phyloP scores from a whole-genome alignment of 2,113 vertebrate species.

The Empidonax alnorum region DNA sequence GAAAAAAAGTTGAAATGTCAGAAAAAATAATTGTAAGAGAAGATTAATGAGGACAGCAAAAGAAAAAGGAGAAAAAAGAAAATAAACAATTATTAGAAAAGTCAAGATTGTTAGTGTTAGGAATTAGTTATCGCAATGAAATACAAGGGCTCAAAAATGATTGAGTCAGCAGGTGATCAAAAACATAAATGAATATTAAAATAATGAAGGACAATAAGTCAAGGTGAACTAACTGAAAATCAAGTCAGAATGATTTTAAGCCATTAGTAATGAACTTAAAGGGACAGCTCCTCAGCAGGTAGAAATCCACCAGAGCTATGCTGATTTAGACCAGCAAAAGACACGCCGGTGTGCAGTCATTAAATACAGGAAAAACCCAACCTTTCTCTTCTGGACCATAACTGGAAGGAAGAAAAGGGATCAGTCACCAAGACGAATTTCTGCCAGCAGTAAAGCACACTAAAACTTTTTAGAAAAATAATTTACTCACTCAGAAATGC shows the following conservation, averaged over 20 bases:
- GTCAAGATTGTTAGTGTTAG: constrained; percentile 21
- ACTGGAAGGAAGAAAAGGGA: neutral
- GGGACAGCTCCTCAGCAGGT: constrained; percentile 44
- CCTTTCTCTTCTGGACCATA: neutral
- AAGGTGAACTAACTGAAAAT: constrained; percentile 68
- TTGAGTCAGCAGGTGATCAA: constrained; percentile 65
- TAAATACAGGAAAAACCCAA: neutral
- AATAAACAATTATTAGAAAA: constrained; percentile 57
- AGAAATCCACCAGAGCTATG: constrained; percentile 27
- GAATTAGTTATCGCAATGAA: constrained; percentile 49
- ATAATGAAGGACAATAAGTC: constrained; percentile 64
- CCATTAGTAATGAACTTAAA: constrained; percentile 49
- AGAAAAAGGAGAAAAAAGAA: constrained; percentile 6
- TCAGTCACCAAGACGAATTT: neutral
- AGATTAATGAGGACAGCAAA: constrained; percentile 45
- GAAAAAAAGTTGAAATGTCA: neutral
- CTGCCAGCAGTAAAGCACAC: neutral
- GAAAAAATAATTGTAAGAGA: neutral
- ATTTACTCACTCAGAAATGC: neutral
- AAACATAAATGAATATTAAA: constrained; percentile 63
- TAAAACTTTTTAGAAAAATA: neutral
- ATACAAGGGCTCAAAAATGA: constrained; percentile 37
- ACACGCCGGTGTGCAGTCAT: neutral
- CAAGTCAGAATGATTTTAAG: constrained; percentile 50
- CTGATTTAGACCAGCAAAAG: constrained; percentile 12